A percentile compares a stretch with the other conserved stretches of the same genome.
Conservation (phyloP, 2,113 vertebrate genomes). For the Gasterosteus nipponicus region DNA sequence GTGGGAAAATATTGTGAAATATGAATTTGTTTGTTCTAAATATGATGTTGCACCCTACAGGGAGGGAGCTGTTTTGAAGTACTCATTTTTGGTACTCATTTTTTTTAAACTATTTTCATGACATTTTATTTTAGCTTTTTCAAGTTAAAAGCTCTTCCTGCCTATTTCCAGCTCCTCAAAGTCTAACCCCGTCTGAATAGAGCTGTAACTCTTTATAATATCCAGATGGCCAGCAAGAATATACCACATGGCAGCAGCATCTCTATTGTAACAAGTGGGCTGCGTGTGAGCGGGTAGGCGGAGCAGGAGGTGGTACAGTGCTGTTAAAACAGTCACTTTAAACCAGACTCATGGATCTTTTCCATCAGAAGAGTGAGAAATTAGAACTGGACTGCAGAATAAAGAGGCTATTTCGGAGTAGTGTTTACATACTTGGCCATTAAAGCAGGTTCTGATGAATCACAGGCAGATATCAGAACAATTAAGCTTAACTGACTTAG, state of each 20-base stretch:
- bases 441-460: background rate
- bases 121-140: background rate
- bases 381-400: background rate
- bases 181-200: slow-evolving; percentile 13
- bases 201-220: slow-evolving; percentile 28
- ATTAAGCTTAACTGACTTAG: background rate
- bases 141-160: background rate
- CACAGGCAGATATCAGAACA: background rate
- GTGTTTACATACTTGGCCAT: background rate
- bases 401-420: background rate
- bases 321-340: slow-evolving; percentile 13
- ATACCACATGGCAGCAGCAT: slow-evolving; percentile 25
- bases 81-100: too few species aligned
- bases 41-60: slow-evolving; percentile 32
- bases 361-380: background rate
- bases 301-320: background rate
- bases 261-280: slow-evolving; percentile 14
- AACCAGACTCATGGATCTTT: background rate
- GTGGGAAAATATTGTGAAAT: slow-evolving; percentile 47
- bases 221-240: slow-evolving; percentile 43
- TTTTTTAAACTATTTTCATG: slow-evolving; percentile 21
- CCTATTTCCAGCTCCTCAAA: slow-evolving; percentile 36
- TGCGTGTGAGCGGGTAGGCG: slow-evolving; percentile 27
- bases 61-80: slow-evolving; percentile 15
- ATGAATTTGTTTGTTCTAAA: slow-evolving; percentile 49